These are phyloP conservation scores for Protonemura montana DNA, from an alignment of 2,888 invertebrate species.

Conservation along the genomic window DNA sequence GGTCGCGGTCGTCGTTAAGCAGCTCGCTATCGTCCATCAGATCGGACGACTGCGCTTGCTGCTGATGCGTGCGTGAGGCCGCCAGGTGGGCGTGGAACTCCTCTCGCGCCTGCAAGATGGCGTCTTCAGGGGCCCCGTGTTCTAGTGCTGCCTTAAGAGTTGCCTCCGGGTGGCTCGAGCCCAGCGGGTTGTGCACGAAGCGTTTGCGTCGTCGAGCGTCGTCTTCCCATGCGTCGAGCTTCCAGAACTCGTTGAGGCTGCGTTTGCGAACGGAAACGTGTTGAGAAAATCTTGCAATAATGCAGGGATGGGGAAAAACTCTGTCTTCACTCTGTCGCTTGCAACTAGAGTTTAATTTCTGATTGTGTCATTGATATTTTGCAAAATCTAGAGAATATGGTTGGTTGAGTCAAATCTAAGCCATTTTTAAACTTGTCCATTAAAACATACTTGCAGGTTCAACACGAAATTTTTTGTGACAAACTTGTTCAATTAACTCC, in stretches of 20 bases:
- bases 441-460: too few relatives aligned
- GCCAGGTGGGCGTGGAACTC: constrained; percentile 94
- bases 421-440: too few relatives aligned
- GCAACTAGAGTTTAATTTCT: too few relatives aligned
- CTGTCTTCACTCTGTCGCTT: too few relatives aligned
- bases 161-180: constrained; percentile 91
- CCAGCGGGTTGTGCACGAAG: constrained; percentile 93
- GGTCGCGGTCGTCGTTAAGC: constrained; percentile 85
- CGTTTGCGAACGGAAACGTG: neutral
- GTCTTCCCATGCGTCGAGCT: constrained; percentile 99
- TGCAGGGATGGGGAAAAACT: too few relatives aligned
- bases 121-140: constrained; percentile 88
- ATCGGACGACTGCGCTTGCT: constrained; percentile 79
- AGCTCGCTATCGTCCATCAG: constrained; percentile 94
- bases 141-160: constrained; percentile 83
- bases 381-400: too few relatives aligned
- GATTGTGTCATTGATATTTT: too few relatives aligned
- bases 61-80: constrained; percentile 74
- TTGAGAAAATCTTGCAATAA: too few relatives aligned
- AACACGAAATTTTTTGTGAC: too few relatives aligned
- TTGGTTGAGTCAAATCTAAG: too few relatives aligned
- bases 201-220: constrained; percentile 94
- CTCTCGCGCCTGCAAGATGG: constrained; percentile 91
- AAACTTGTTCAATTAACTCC: too few relatives aligned
- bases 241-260: constrained; percentile 80